A percentile compares a stretch with the other conserved stretches of the same genome.
phyloP scores from a whole-genome alignment of 2,888 invertebrate genomes.

The Therioaphis trifolii region DNA sequence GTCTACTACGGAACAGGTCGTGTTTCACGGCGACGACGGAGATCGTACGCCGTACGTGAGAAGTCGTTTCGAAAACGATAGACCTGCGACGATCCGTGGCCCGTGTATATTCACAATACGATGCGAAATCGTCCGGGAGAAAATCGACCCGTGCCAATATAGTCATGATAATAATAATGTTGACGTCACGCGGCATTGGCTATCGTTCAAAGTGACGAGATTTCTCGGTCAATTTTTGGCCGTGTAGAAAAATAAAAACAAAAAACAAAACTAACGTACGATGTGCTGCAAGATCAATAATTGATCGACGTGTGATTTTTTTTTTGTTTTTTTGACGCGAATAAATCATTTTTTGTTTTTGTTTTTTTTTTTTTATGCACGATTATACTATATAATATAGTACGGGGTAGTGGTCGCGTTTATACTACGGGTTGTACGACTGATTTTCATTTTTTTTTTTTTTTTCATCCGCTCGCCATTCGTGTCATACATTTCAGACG shows the following conservation, averaged over 20 bases:
- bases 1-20: too few relatives aligned
- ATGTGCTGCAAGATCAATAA: not conserved
- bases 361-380: not conserved
- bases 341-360: not conserved
- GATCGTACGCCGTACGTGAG: too few relatives aligned
- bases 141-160: constrained; percentile 10
- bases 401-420: too few relatives aligned
- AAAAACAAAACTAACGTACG: not conserved
- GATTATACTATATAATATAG: too few relatives aligned
- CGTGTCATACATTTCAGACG: too few relatives aligned
- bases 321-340: not conserved
- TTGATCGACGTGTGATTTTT: not conserved
- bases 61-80: not conserved
- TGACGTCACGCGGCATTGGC: constrained; percentile 23
- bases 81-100: too few relatives aligned
- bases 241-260: not conserved
- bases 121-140: constrained; percentile 6
- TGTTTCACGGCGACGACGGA: too few relatives aligned
- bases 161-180: too few relatives aligned
- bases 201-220: constrained; percentile 29
- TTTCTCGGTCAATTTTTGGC: not conserved
- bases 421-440: too few relatives aligned
- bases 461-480: too few relatives aligned
- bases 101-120: not conserved
- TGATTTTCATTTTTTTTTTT: too few relatives aligned